Evolutionary conservation across 2,797 vertebrate genomes (phyloP).

Genomic region (Euthynnus affinis): DNA sequence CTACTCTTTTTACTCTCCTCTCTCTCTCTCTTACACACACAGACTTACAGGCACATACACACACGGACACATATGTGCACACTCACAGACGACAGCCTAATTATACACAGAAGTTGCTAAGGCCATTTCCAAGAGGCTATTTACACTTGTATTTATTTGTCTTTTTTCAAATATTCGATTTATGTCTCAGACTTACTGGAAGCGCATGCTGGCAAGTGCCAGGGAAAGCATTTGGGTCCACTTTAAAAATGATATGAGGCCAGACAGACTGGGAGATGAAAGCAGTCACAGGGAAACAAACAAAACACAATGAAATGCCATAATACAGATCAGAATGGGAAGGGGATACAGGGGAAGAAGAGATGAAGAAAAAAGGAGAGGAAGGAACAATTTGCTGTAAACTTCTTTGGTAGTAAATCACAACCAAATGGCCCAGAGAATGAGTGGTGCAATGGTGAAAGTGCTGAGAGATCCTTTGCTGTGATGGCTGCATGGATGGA

Average conservation of each 20-base stretch:
- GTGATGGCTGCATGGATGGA: constrained; percentile 75
- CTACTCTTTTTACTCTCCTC: constrained; percentile 12
- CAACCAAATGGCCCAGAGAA: constrained; percentile 83
- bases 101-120: constrained; percentile 82
- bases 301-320: constrained; percentile 86
- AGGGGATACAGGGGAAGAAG: constrained; percentile 62
- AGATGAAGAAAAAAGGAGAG: constrained; percentile 67
- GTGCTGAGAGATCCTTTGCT: constrained; percentile 77
- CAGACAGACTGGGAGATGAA: constrained; percentile 87
- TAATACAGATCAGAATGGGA: constrained; percentile 82
- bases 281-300: constrained; percentile 84
- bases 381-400: constrained; percentile 83
- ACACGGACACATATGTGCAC: constrained; percentile 52
- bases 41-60: constrained; percentile 52
- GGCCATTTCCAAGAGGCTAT: constrained; percentile 80
- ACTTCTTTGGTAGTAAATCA: constrained; percentile 83
- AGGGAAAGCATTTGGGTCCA: constrained; percentile 88
- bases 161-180: constrained; percentile 85
- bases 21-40: constrained; percentile 6
- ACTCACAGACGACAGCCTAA: constrained; percentile 74
- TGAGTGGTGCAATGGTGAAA: constrained; percentile 73
- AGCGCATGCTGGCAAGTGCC: constrained; percentile 78
- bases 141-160: constrained; percentile 87
- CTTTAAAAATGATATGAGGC: constrained; percentile 88
- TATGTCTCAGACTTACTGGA: constrained; percentile 87